phyloP scores from a whole-genome alignment of 2,113 vertebrate species.

The Holacanthus passer region DNA sequence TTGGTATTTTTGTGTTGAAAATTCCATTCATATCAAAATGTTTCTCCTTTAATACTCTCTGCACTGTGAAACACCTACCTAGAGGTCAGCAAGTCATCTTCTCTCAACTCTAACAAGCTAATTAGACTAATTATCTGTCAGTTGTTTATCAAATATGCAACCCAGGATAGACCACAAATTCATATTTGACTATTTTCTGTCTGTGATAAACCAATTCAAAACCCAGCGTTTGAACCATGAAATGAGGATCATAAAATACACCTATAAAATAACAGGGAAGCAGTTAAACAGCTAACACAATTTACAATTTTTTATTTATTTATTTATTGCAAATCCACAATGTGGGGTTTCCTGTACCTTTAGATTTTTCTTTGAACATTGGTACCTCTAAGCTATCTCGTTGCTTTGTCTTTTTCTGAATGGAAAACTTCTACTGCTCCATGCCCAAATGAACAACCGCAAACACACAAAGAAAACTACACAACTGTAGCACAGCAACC shows the following conservation, averaged over 20 bases:
- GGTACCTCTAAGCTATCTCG: not conserved
- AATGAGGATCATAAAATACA: not conserved
- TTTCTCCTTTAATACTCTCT: constrained; percentile 17
- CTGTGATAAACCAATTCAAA: not conserved
- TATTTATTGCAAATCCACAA: too few species aligned
- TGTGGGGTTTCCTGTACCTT: not conserved
- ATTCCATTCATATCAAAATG: constrained; percentile 12
- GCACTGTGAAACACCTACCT: not conserved
- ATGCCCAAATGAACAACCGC: not conserved
- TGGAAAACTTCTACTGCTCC: not conserved
- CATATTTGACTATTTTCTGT: constrained; percentile 6
- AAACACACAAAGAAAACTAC: not conserved
- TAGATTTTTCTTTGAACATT: not conserved
- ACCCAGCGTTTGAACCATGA: not conserved
- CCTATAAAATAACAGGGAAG: not conserved
- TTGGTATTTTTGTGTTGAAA: constrained; percentile 3
- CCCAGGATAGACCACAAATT: not conserved
- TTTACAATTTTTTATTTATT: not conserved
- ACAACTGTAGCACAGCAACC: not conserved
- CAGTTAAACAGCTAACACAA: not conserved
- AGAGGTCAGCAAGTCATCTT: not conserved
- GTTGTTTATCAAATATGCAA: not conserved
- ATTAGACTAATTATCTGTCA: constrained; percentile 25
- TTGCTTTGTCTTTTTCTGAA: not conserved
- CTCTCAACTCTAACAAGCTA: constrained; percentile 1